Percentiles rank a stretch among this genome's conserved stretches.
These are phyloP conservation scores for Brachycybe producta DNA, from an alignment of 2,888 invertebrate genomes.

Conservation along the genomic window DNA sequence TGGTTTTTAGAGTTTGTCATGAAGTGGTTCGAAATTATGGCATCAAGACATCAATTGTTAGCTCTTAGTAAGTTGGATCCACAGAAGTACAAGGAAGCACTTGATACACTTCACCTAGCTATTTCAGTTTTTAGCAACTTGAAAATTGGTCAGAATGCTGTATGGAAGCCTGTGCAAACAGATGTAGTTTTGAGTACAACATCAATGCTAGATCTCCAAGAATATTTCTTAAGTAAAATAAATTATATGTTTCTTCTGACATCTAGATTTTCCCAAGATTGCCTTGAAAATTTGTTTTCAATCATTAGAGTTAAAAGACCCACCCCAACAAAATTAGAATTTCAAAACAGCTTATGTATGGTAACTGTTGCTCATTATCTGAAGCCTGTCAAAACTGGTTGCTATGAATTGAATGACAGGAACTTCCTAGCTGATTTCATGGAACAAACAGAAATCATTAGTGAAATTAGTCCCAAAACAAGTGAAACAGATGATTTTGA, in stretches of 20 bases:
- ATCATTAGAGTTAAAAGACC: neutral
- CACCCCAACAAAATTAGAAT: neutral
- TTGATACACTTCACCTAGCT: neutral
- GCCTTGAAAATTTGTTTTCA: neutral
- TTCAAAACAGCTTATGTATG: neutral
- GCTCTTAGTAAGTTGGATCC: neutral
- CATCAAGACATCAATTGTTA: neutral
- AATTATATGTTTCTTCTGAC: neutral
- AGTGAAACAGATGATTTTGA: no score
- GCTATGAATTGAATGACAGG: neutral
- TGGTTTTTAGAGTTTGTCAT: slow-evolving; percentile 4
- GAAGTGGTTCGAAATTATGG: slow-evolving; percentile 1
- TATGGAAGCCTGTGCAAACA: slow-evolving; percentile 1
- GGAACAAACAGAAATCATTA: no score
- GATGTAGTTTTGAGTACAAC: neutral
- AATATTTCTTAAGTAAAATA: neutral
- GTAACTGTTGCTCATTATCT: neutral
- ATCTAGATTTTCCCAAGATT: neutral
- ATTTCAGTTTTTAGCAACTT: neutral
- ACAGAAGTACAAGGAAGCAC: slow-evolving; percentile 4
- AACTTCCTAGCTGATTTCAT: neutral
- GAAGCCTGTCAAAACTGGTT: neutral
- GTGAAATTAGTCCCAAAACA: no score
- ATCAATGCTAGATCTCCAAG: neutral
- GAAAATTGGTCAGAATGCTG: slow-evolving; percentile 1